Evolutionary conservation across 2,113 vertebrate species (phyloP).

Genomic region (Mola mola): DNA sequence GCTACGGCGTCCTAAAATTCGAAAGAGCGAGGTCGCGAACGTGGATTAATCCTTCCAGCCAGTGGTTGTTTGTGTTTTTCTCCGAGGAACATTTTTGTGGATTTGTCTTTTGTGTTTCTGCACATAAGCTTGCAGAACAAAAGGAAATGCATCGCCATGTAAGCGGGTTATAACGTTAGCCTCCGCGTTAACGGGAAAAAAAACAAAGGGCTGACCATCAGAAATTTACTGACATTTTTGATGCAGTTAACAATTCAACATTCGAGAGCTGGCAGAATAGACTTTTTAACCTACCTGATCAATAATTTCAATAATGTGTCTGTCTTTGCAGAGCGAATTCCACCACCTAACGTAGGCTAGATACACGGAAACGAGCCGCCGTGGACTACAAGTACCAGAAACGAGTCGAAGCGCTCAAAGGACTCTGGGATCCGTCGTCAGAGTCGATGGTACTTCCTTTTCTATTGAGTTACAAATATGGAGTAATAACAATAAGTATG

Average conservation of each 20-base stretch:
- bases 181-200: conserved; percentile 1
- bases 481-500: no score
- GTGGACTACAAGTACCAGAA: conserved; percentile 75
- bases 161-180: conserved; percentile 34
- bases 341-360: conserved; percentile 61
- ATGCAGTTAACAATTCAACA: background rate
- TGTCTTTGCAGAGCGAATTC: conserved; percentile 76
- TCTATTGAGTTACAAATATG: no score
- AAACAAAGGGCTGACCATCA: background rate
- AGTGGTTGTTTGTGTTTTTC: background rate
- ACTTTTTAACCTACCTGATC: conserved; percentile 76
- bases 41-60: background rate
- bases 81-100: conserved; percentile 5
- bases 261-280: conserved; percentile 6
- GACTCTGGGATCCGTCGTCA: conserved; percentile 54
- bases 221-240: background rate
- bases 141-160: conserved; percentile 78
- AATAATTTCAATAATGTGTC: conserved; percentile 83
- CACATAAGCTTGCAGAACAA: conserved; percentile 74
- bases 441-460: no score
- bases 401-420: background rate
- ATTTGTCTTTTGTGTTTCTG: conserved; percentile 42
- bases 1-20: background rate
- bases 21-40: background rate
- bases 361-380: conserved; percentile 63